These are phyloP conservation scores for Melanaphis sacchari DNA, from an alignment of 1,140 invertebrate species.

Conservation along the genomic window DNA sequence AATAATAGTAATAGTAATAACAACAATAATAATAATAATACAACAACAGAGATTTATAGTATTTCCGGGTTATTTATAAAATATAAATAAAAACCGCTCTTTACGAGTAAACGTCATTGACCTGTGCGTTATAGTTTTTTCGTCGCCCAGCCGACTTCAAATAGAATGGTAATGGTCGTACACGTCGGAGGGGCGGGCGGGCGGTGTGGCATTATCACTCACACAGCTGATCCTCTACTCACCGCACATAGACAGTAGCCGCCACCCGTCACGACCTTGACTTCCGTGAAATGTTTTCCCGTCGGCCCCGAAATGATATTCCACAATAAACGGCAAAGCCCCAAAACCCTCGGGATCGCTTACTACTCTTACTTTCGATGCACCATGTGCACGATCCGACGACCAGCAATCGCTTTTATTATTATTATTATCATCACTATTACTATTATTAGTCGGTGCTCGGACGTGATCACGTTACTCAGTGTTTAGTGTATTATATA, in stretches of 20 bases:
- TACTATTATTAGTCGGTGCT: background rate
- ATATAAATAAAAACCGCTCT: constrained; percentile 48
- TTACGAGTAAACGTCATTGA: constrained; percentile 57
- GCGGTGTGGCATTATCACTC: constrained; percentile 61
- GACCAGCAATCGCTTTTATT: background rate
- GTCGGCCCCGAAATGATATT: constrained; percentile 45
- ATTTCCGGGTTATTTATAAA: constrained; percentile 44
- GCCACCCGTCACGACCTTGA: constrained; percentile 56
- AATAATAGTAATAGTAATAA: constrained; percentile 31
- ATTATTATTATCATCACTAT: background rate
- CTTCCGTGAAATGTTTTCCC: constrained; percentile 56
- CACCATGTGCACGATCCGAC: background rate
- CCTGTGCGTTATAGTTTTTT: constrained; percentile 56
- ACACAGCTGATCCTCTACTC: constrained; percentile 58
- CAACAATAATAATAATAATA: constrained; percentile 27
- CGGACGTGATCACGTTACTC: background rate
- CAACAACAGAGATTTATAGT: constrained; percentile 11
- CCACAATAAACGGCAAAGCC: constrained; percentile 33
- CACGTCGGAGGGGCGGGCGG: background rate
- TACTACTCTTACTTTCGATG: constrained; percentile 32
- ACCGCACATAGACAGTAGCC: background rate
- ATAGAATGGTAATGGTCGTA: constrained; percentile 55
- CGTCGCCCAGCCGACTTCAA: constrained; percentile 50
- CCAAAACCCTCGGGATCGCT: constrained; percentile 46
- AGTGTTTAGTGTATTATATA: background rate